A percentile compares a stretch with the other conserved stretches of the same genome.
These are phyloP conservation scores for Platichthys stellatus DNA, from an alignment of 2,113 vertebrate genomes.

Conservation along the genomic window DNA sequence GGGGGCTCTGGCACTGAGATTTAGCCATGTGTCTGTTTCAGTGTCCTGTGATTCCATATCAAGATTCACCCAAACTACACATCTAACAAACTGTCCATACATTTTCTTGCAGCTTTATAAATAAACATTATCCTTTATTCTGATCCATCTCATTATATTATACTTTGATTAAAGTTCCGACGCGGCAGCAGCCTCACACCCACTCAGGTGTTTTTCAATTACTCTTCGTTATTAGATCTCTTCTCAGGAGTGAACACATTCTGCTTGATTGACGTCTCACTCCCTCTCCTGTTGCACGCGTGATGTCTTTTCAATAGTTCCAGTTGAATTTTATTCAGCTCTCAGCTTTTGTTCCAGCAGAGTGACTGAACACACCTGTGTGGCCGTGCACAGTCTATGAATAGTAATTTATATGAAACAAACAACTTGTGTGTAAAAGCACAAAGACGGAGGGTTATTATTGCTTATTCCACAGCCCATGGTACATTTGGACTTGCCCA, in stretches of 20 bases:
- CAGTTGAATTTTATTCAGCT: neutral
- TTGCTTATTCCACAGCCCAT: neutral
- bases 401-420: too few species aligned
- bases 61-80: too few species aligned
- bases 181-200: neutral
- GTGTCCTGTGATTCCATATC: too few species aligned
- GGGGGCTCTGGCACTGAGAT: too few species aligned
- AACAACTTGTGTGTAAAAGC: too few species aligned
- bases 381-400: neutral
- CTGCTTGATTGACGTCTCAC: constrained; percentile 24
- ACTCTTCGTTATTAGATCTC: constrained; percentile 3
- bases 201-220: constrained; percentile 15
- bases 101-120: neutral
- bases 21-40: too few species aligned
- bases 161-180: neutral
- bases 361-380: neutral
- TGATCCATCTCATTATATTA: neutral
- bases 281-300: neutral
- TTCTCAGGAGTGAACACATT: constrained; percentile 19
- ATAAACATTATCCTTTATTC: neutral
- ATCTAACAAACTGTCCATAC: too few species aligned
- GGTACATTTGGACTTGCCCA: neutral
- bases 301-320: neutral
- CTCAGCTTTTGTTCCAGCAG: neutral
- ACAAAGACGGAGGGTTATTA: neutral